Percentiles rank a stretch among this genome's conserved stretches.
Conservation (phyloP, 2,888 invertebrate genomes). For the Rambutsinella grinnellia region DNA sequence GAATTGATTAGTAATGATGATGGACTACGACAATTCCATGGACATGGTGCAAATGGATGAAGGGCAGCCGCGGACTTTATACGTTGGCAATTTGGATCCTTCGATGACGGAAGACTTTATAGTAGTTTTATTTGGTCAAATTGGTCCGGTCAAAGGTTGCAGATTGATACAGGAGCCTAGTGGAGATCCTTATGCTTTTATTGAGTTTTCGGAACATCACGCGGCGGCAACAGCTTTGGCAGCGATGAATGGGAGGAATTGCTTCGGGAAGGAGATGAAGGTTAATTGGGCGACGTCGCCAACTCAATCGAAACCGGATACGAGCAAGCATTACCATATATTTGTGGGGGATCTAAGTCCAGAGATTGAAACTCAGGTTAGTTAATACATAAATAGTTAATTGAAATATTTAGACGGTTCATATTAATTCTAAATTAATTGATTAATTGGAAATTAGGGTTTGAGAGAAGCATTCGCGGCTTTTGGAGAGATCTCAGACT, state of each 20-base stretch:
- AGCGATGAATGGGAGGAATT: constrained; percentile 13
- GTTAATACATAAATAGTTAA: no score
- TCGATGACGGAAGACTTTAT: constrained; percentile 9
- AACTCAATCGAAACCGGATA: constrained; percentile 1
- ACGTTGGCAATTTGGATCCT: constrained; percentile 5
- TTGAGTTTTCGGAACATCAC: constrained; percentile 12
- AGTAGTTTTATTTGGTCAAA: constrained; percentile 6
- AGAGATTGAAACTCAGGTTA: constrained; percentile 98
- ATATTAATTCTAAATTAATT: no score
- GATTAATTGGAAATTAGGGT: no score
- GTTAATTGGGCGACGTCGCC: constrained; percentile 37
- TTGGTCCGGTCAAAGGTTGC: constrained; percentile 3
- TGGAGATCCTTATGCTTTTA: constrained; percentile 16
- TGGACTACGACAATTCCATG: no score
- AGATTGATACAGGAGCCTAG: background rate
- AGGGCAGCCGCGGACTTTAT: background rate
- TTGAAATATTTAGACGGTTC: no score
- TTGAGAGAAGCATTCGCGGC: constrained; percentile 97
- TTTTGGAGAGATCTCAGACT: constrained; percentile 98
- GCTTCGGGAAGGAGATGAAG: constrained; percentile 28
- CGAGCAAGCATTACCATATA: constrained; percentile 91
- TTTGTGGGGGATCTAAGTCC: constrained; percentile 99
- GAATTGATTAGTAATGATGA: no score
- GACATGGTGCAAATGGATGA: no score
- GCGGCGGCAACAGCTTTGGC: constrained; percentile 9